These are phyloP conservation scores for Murina feae DNA, from an alignment of 2,113 vertebrate genomes.

Conservation along the genomic window DNA sequence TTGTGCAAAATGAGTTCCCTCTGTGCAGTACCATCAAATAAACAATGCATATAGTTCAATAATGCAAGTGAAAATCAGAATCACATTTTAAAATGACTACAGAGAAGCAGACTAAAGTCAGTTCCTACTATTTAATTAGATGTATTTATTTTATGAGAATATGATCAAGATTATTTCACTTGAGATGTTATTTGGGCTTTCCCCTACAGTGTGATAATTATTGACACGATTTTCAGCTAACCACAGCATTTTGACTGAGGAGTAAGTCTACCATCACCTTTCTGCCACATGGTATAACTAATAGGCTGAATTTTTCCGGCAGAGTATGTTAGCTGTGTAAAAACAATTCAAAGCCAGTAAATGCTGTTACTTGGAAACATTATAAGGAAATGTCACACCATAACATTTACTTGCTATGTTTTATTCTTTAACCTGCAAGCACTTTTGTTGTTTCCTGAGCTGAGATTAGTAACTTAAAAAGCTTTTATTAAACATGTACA, in stretches of 20 bases:
- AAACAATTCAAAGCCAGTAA: slow-evolving; percentile 66
- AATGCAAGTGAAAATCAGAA: slow-evolving; percentile 43
- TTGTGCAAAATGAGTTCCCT: neutral
- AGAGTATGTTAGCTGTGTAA: slow-evolving; percentile 51
- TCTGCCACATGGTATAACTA: slow-evolving; percentile 50
- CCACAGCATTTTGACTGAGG: slow-evolving; percentile 53
- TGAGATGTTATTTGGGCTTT: slow-evolving; percentile 51
- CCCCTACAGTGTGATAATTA: slow-evolving; percentile 53
- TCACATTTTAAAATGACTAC: slow-evolving; percentile 32
- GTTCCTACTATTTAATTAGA: slow-evolving; percentile 41
- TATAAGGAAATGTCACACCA: slow-evolving; percentile 69
- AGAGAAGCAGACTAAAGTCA: slow-evolving; percentile 32
- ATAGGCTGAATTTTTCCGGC: slow-evolving; percentile 56
- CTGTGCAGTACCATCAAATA: neutral
- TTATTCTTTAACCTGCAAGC: slow-evolving; percentile 65
- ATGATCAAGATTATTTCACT: slow-evolving; percentile 48
- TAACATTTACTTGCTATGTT: slow-evolving; percentile 68
- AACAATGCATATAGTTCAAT: slow-evolving; percentile 7
- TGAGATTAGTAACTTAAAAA: slow-evolving; percentile 70
- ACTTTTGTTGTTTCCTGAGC: slow-evolving; percentile 65
- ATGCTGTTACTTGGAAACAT: slow-evolving; percentile 60
- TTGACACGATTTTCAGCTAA: slow-evolving; percentile 64
- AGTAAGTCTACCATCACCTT: slow-evolving; percentile 54
- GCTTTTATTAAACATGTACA: slow-evolving; percentile 73
- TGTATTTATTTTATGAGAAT: slow-evolving; percentile 62